Evolutionary conservation across 1,140 invertebrate genomes (phyloP).

Genomic region (Cotesia chilonis): DNA sequence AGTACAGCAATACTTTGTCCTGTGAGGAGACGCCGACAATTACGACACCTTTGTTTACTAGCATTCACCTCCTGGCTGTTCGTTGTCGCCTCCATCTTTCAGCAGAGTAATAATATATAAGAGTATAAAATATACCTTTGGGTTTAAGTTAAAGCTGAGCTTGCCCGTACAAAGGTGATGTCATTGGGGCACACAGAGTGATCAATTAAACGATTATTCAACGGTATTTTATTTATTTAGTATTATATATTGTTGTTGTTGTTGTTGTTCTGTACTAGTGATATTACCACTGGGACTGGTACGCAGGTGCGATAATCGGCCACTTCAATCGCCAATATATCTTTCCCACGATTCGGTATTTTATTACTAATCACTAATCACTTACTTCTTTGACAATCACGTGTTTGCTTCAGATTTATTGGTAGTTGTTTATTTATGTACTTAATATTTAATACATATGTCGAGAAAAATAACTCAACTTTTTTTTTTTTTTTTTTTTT

Average conservation of each 20-base stretch:
- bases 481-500: no score
- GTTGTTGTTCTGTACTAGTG: background rate
- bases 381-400: no score
- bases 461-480: no score
- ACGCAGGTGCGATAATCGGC: slow-evolving; percentile 5
- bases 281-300: background rate
- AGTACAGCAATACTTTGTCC: background rate
- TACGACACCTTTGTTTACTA: slow-evolving; percentile 16
- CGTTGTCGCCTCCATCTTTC: slow-evolving; percentile 1
- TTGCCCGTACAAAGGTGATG: background rate
- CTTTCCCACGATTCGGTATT: slow-evolving; percentile 6
- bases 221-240: no score
- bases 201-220: slow-evolving; percentile 14
- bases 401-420: no score
- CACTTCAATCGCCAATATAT: background rate
- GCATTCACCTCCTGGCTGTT: background rate
- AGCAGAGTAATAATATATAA: background rate
- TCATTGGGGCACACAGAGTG: background rate
- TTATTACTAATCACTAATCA: background rate
- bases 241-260: no score
- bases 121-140: no score
- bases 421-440: no score
- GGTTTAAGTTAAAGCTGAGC: background rate
- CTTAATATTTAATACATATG: no score
- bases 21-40: slow-evolving; percentile 11